Evolutionary conservation across 2,797 vertebrate species (phyloP).

Genomic region (Enteromius trimaculatus): DNA sequence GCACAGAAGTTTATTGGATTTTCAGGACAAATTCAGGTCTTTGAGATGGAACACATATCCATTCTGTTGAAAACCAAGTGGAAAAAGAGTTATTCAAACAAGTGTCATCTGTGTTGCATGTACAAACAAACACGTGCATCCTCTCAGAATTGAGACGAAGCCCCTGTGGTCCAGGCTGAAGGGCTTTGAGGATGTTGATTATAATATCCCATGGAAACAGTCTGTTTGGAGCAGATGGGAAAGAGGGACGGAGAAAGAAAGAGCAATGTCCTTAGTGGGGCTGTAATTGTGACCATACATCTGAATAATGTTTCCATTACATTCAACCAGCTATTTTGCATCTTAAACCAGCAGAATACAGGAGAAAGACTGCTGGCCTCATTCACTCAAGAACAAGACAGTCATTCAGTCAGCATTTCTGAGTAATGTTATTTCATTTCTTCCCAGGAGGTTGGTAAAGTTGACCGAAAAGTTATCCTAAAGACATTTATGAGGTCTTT

Average conservation of each 20-base stretch:
- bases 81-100: conserved; percentile 6
- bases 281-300: conserved; percentile 57
- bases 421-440: neutral
- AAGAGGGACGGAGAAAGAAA: conserved; percentile 17
- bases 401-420: neutral
- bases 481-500: neutral
- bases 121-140: conserved; percentile 28
- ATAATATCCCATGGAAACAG: conserved; percentile 16
- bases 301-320: conserved; percentile 66
- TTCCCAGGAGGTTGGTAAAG: neutral
- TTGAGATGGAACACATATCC: neutral
- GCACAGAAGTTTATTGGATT: conserved; percentile 23
- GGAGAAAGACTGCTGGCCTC: neutral
- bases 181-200: conserved; percentile 33
- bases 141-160: conserved; percentile 26
- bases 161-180: conserved; percentile 15
- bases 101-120: conserved; percentile 7
- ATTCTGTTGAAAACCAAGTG: conserved; percentile 1
- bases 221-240: conserved; percentile 35
- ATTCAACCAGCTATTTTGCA: conserved; percentile 55
- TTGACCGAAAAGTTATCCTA: neutral
- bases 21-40: neutral
- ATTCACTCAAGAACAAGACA: neutral
- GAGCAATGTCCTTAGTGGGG: conserved; percentile 6
- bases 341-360: conserved; percentile 11